Base-by-base conservation (phyloP, 1,140 invertebrate genomes). In the Gryllus bimaculatus region DNA sequence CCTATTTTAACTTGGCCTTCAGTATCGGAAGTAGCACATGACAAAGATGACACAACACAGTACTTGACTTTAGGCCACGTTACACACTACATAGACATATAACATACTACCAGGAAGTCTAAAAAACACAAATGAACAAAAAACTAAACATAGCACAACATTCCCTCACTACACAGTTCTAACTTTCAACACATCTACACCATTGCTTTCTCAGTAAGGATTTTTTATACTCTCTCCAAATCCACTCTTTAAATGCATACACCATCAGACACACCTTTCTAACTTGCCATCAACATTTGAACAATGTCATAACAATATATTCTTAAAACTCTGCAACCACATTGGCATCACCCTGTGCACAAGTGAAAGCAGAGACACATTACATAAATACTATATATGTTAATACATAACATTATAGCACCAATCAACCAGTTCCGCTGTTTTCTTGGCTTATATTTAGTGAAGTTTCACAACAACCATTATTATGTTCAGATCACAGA, bases 321-420 rank as follows among this genome's bases (percentile, higher is more conserved):
- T 66, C 18, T 18, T 66, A 66, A 13, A 66, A 18, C 18, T 66
- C 18, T 18, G 54, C 26, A 39, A 39, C 26, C 26, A 13, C 54
- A 66, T 66, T 7, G 18, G 54, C 10, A 66, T 66, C 18, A 13
- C 54, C 7, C 18, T 18, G 54, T 66, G 54, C 54, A 66, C 54
- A 10, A 66, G 18, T 66, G 18, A 13, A 66, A 66, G 10, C 18
- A 18, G 54, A 10, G 18, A 66, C 54, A 66, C 18, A 13, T 66
- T 13, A 66, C 54, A 66, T 66, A 66, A 66, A 66, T 66, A 66
- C 54, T 66, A 66, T 66, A 66, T 18, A 66, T 66, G 54, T 66
- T 66, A 66, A 66, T 66, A 66, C 54, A 66, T 66, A 66, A 66
- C 54, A 66, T 66, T 66, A 66, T 66, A 66, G 54, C 54, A 66